These are phyloP conservation scores for Drosophila repleta DNA, from an alignment of 1,140 invertebrate species.

Conservation along the genomic window DNA sequence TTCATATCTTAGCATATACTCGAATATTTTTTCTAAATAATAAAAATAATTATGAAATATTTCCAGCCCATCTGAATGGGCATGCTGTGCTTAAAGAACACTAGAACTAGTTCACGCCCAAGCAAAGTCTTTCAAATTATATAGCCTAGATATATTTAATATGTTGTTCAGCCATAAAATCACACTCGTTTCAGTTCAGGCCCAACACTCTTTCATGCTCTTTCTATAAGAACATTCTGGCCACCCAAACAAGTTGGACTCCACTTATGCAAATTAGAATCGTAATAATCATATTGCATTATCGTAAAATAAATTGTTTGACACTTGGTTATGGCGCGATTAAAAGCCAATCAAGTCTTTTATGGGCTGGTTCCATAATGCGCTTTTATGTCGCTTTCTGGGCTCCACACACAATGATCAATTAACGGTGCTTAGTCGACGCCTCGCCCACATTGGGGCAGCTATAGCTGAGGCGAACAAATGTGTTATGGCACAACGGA, in stretches of 20 bases:
- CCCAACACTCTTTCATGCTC: background rate
- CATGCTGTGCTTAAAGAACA: too few relatives aligned
- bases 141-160: too few relatives aligned
- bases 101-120: too few relatives aligned
- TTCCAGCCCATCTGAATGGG: too few relatives aligned
- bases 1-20: too few relatives aligned
- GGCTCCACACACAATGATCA: conserved; percentile 20
- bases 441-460: conserved; percentile 48
- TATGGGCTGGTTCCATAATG: conserved; percentile 36
- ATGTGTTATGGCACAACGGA: conserved; percentile 43
- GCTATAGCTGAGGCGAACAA: conserved; percentile 23
- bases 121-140: too few relatives aligned
- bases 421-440: conserved; percentile 35
- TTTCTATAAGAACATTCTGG: background rate
- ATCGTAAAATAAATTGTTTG: conserved; percentile 64
- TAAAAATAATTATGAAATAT: too few relatives aligned
- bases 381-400: conserved; percentile 3
- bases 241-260: conserved; percentile 12
- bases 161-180: background rate
- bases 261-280: conserved; percentile 21
- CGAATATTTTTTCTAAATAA: too few relatives aligned
- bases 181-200: background rate
- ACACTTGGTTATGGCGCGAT: conserved; percentile 67
- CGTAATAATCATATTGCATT: conserved; percentile 22
- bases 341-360: conserved; percentile 62